phyloP scores from a whole-genome alignment of 2,888 invertebrate species.

The Kuschelorhynchus macadamiae region DNA sequence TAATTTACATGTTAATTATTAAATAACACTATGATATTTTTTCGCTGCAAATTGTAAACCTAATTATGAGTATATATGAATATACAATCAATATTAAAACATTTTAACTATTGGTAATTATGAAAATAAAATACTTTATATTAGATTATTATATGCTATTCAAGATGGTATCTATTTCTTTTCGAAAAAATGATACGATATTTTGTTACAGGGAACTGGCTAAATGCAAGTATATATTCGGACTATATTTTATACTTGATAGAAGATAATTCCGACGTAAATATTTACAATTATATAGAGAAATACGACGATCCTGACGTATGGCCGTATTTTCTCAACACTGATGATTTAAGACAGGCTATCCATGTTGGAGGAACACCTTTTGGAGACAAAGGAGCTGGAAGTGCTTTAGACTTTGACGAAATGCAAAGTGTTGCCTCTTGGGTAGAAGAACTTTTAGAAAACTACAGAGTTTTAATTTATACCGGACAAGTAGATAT shows the following conservation, averaged over 20 bases:
- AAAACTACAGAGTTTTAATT: slow-evolving; percentile 78
- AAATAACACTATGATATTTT: no score
- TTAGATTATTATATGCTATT: no score
- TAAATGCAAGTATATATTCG: neutral
- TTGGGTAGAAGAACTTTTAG: slow-evolving; percentile 71
- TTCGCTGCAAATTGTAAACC: no score
- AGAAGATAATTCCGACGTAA: neutral
- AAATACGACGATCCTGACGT: slow-evolving; percentile 5
- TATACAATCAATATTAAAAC: no score
- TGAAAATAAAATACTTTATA: no score
- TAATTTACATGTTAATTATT: no score
- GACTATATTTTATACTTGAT: neutral
- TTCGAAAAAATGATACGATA: no score
- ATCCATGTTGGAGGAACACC: slow-evolving; percentile 30
- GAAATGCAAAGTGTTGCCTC: slow-evolving; percentile 18
- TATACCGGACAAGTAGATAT: slow-evolving; percentile 92
- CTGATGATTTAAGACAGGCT: slow-evolving; percentile 12
- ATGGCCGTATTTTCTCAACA: slow-evolving; percentile 25
- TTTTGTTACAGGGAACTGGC: slow-evolving; percentile 14
- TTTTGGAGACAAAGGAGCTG: slow-evolving; percentile 30
- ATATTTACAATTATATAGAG: slow-evolving; percentile 36
- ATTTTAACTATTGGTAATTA: no score
- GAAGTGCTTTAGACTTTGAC: slow-evolving; percentile 18
- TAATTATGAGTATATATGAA: no score
- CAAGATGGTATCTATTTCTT: no score